Percentiles rank a stretch among this genome's conserved stretches.
These are phyloP conservation scores for Hirtodrosophila trivittata DNA, from an alignment of 2,888 invertebrate genomes.

Conservation along the genomic window DNA sequence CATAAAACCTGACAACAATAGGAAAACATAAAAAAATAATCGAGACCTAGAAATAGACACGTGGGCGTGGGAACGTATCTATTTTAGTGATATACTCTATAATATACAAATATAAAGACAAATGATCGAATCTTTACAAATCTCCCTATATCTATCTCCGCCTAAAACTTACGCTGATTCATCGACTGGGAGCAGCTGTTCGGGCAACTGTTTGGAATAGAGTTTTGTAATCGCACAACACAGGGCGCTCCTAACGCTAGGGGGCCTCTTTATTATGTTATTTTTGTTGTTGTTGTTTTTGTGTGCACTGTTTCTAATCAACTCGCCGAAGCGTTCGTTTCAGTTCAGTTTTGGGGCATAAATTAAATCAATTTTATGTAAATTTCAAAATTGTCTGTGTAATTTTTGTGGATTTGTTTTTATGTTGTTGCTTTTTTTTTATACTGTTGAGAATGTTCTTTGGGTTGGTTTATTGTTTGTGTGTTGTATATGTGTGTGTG, in stretches of 20 bases:
- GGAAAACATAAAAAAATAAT: slow-evolving; percentile 28
- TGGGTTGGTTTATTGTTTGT: slow-evolving; percentile 19
- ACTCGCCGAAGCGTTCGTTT: slow-evolving; percentile 38
- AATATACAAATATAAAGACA: background rate
- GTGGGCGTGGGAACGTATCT: slow-evolving; percentile 75
- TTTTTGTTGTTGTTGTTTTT: slow-evolving; percentile 1
- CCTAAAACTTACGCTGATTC: slow-evolving; percentile 54
- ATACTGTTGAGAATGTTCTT: slow-evolving; percentile 18
- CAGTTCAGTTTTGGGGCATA: slow-evolving; percentile 34
- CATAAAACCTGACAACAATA: slow-evolving; percentile 44
- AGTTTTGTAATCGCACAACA: slow-evolving; percentile 37
- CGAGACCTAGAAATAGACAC: slow-evolving; percentile 71
- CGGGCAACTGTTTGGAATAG: slow-evolving; percentile 24
- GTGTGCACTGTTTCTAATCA: slow-evolving; percentile 48
- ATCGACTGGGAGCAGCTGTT: slow-evolving; percentile 29
- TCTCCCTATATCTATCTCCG: background rate
- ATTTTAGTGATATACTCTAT: slow-evolving; percentile 50
- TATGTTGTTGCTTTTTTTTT: slow-evolving; percentile 23
- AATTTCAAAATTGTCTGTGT: slow-evolving; percentile 66
- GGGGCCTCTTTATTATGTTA: slow-evolving; percentile 15
- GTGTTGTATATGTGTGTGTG: slow-evolving; percentile 1
- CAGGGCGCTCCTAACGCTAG: slow-evolving; percentile 22
- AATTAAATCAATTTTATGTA: slow-evolving; percentile 66
- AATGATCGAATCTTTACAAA: background rate
- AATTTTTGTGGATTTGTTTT: slow-evolving; percentile 45